Base-by-base conservation (phyloP, 2,888 invertebrate species). In the Yponomeuta plumbellus region DNA sequence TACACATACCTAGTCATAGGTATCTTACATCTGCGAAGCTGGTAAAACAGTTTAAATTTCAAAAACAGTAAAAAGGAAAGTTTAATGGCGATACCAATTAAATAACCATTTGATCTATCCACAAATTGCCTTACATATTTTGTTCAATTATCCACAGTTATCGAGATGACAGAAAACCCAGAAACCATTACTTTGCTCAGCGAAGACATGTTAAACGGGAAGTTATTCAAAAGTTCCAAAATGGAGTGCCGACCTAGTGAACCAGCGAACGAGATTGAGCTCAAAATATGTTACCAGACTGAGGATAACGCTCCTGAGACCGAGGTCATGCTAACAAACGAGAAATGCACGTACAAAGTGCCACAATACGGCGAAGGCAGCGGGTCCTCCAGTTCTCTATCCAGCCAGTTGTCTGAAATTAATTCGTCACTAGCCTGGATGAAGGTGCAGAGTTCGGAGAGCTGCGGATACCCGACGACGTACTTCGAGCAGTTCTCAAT, bases 141-240 rank as follows among this genome's bases (percentile, higher is more conserved):
- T 26, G 17, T 22, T 26, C 8, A 34, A 21, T 59, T 22, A 8
- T 61, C n/a, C n/a, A 52, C 84, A 94, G 94, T 94, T 59, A 94
- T 94, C 68, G 94, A 94, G 79, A 71, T 93, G 63, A 92, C 93
- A 2, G 94, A 94, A 75, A 90, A 91, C 44, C 86, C 85, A 0
- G 82, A 88, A 21, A 81, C 90, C 71, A 91, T 94, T 64, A 80
- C 83, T 4, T 69, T 83, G 44, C 79, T 94, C 56, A 86, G 92
- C 61, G 84, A 92, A 71, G 86, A 92, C 63, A 92, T 93, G 11
- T 86, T 92, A 69, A 94, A 94, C 74, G 94, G 94, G 0, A 92
- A 93, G 75, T 20, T 86, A 11, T 86, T 78, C 71, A 89, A 91
- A 76, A 82, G 85, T 0, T 77, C 83, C 0, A 88, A 87, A 75